Conservation (phyloP, 2,888 invertebrate genomes). For the Pandemis corylana region DNA sequence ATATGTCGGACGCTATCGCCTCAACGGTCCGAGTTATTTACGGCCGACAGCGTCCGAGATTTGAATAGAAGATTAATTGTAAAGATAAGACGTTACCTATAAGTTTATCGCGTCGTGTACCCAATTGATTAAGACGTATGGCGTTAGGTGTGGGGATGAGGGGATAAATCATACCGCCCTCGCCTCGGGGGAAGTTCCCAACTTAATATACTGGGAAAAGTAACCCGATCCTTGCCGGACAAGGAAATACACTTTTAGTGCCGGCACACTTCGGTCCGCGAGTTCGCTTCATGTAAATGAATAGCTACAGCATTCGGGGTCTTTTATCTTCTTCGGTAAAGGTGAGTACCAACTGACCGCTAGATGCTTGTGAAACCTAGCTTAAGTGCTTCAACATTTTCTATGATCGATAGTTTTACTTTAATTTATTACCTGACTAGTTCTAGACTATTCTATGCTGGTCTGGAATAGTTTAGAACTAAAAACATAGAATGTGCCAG, state of each 20-base stretch:
- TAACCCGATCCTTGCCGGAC: constrained; percentile 67
- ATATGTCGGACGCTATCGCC: background rate
- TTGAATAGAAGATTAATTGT: constrained; percentile 41
- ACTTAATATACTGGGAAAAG: constrained; percentile 81
- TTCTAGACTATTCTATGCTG: too few species aligned
- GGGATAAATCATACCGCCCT: constrained; percentile 74
- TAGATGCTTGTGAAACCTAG: background rate
- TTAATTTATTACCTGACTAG: too few species aligned
- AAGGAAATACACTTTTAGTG: constrained; percentile 59
- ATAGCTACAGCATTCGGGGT: constrained; percentile 8
- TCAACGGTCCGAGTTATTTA: constrained; percentile 35
- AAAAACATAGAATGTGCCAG: too few species aligned
- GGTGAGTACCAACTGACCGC: background rate
- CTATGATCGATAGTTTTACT: too few species aligned
- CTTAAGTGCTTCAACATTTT: too few species aligned
- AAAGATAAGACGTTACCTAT: constrained; percentile 21
- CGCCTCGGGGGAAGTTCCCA: constrained; percentile 62
- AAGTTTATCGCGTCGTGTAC: constrained; percentile 20
- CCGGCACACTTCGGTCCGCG: constrained; percentile 33
- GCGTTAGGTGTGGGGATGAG: constrained; percentile 45
- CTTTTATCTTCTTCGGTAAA: background rate
- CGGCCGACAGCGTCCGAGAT: constrained; percentile 39
- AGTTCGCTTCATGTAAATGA: constrained; percentile 21
- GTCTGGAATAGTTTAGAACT: too few species aligned
- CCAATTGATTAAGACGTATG: constrained; percentile 52